Conservation (phyloP, 2,797 vertebrate species). For the Scarus forsteni region DNA sequence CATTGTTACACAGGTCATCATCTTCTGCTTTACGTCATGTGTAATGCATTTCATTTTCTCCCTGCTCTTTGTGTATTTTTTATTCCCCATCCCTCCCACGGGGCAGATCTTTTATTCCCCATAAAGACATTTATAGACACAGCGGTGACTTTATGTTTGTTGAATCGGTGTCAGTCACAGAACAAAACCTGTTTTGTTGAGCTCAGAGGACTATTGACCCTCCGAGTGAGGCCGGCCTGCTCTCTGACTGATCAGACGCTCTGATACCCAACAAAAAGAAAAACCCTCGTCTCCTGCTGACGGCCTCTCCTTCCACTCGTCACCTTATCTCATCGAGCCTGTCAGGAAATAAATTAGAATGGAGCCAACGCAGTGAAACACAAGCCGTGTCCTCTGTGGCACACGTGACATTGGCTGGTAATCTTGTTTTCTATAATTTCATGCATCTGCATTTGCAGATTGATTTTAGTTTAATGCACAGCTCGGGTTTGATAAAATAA, state of each 20-base stretch:
- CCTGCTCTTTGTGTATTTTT: constrained; percentile 13
- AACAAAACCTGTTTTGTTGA: constrained; percentile 60
- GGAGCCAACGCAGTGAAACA: constrained; percentile 34
- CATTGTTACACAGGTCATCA: constrained; percentile 27
- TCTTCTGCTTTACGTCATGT: constrained; percentile 22
- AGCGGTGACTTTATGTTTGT: constrained; percentile 25
- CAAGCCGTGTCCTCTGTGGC: constrained; percentile 38
- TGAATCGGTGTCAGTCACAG: constrained; percentile 55
- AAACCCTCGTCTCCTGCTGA: constrained; percentile 63
- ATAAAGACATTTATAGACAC: constrained; percentile 43
- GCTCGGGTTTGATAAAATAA: constrained; percentile 28
- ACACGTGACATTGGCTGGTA: constrained; percentile 42
- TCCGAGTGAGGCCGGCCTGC: constrained; percentile 51
- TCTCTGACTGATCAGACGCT: constrained; percentile 63
- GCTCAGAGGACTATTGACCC: constrained; percentile 62
- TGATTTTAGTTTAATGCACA: constrained; percentile 49
- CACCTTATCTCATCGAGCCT: constrained; percentile 75
- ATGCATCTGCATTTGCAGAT: constrained; percentile 51
- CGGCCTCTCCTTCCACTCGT: constrained; percentile 53
- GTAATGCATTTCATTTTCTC: constrained; percentile 14
- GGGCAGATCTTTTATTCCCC: neutral
- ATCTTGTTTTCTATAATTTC: constrained; percentile 52
- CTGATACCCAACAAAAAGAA: constrained; percentile 67
- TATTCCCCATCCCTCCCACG: neutral
- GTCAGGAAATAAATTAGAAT: constrained; percentile 74